Evolutionary conservation across 2,113 vertebrate species (phyloP), one percentile per base, ranked within the genome.

Genomic region (Siniperca chuatsi): DNA sequence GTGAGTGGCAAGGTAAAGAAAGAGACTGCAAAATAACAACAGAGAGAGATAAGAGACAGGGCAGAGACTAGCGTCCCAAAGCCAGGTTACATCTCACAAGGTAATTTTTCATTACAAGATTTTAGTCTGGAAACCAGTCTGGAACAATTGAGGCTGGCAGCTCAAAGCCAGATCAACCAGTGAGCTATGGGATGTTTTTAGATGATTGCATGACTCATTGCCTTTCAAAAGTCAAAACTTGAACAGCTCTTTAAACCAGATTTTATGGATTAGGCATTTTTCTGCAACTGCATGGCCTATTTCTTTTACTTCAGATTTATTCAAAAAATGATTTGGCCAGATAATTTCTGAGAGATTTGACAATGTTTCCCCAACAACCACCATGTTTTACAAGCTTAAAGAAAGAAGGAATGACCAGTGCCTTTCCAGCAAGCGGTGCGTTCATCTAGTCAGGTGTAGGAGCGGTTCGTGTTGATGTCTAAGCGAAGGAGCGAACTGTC

Each of bases 91-190:
- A 78, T 87, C 66, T 81, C 29, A 48, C 64, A 40, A 40, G 52
- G 71, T 46, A 54, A 74, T 86, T 80, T 80, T 82, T 83, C 5
- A 2, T 72, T 82, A 21, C 42, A 79, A 50, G 35, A 73, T 81
- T 84, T 92, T n/a, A 79, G 77, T 75, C 68, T 78, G 55, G 46
- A 82, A 89, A 79, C 29, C 54, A 83, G 77, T 69, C n/a, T 40
- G 65, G 61, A 90, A 86, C 20, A 80, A 87, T 82, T 71, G 52
- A 87, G 75, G 50, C 72, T 15, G 2, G 61, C 40, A 81, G 78
- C 75, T 82, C 15, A 69, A 84, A 82, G 64, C 6, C 48, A 74
- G 50, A 69, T 69, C 29, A 73, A 57, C 65, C 60, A 18, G 25
- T 35, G 29, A 40, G 37, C 72, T 55, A 52, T 79, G 20, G 62